Evolutionary conservation across 2,888 invertebrate genomes (phyloP), one percentile per base, ranked within the genome.

Genomic region (Mactromeris polynyma): DNA sequence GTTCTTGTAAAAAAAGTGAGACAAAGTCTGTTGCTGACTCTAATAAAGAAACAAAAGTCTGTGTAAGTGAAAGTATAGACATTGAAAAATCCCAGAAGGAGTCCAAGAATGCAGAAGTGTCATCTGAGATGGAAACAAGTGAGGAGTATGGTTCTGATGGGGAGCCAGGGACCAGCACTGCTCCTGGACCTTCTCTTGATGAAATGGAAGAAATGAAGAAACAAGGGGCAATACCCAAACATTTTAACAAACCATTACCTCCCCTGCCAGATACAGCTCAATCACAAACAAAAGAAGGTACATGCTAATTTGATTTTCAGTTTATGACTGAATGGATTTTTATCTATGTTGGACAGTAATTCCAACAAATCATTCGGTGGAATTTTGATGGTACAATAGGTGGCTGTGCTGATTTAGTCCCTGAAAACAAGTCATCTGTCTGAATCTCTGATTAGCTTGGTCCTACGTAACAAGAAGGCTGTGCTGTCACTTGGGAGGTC

Each of bases 161-260:
- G 19, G 36, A 36, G 31, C 31, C 42, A 40, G 73, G 33, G 26
- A 40, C 69, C 33, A 69, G 69, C 42, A 73, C 31, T 17, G 6
- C 42, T 31, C 73, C 73, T 38, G 9, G 73, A 17, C 11, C 11
- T 2, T 17, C 33, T 36, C 9, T 58, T 69, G 94, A 95, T 83
- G 94, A 95, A 77, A 90, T 95, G 58, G 95, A 95, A 51, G 87
- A 92, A 21, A 94, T 95, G 94, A 94, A 93, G 81, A 94, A 94
- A 81, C 94, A 95, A 86, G 96, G 96, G 33, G 96, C 96, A 69
- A 96, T 96, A 81, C 96, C 96, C 9, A 96, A 96, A 88, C 91
- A 90, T 83, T 94, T 93, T 73, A 87, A 89, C 58, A 91, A 89
- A 85, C 91, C 93, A 83, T 87, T 92, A 80, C 93, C 91, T 79